These are phyloP conservation scores for Leptinotarsa haldemani DNA, from an alignment of 2,888 invertebrate genomes.

Conservation along the genomic window DNA sequence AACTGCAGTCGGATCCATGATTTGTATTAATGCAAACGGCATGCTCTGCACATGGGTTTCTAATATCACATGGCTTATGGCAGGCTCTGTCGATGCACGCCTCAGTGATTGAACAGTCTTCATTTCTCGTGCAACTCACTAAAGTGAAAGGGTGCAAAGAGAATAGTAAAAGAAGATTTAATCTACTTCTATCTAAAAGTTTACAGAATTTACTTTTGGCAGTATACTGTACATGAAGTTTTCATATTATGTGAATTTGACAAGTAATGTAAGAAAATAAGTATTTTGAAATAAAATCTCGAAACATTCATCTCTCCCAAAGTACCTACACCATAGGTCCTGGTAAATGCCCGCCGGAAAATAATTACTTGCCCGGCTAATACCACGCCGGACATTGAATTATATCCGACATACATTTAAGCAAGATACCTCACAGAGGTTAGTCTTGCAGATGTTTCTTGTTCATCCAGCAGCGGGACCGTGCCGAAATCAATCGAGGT, in stretches of 20 bases:
- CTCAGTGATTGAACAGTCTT: constrained; percentile 87
- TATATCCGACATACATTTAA: too few species aligned
- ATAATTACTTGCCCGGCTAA: too few species aligned
- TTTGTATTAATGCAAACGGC: constrained; percentile 90
- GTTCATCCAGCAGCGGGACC: too few species aligned
- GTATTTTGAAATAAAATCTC: too few species aligned
- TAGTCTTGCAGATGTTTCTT: too few species aligned
- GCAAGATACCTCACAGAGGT: too few species aligned
- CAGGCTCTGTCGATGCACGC: constrained; percentile 88
- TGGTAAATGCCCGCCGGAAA: too few species aligned
- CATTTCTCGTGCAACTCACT: constrained; percentile 89
- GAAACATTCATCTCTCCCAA: too few species aligned
- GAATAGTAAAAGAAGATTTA: constrained; percentile 46
- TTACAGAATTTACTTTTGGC: constrained; percentile 24
- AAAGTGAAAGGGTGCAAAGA: constrained; percentile 64
- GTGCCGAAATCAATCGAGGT: too few species aligned
- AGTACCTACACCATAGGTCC: too few species aligned
- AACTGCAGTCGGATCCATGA: constrained; percentile 88
- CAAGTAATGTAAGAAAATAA: background rate
- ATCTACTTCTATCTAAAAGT: constrained; percentile 43
- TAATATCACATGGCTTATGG: constrained; percentile 87
- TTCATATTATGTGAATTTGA: constrained; percentile 4
- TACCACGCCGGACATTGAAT: too few species aligned
- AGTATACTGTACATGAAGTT: constrained; percentile 15
- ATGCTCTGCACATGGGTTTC: constrained; percentile 85